Percentiles rank a stretch among this genome's conserved stretches.
phyloP scores from a whole-genome alignment of 1,140 invertebrate species.

The Ostrea denselamellosa region DNA sequence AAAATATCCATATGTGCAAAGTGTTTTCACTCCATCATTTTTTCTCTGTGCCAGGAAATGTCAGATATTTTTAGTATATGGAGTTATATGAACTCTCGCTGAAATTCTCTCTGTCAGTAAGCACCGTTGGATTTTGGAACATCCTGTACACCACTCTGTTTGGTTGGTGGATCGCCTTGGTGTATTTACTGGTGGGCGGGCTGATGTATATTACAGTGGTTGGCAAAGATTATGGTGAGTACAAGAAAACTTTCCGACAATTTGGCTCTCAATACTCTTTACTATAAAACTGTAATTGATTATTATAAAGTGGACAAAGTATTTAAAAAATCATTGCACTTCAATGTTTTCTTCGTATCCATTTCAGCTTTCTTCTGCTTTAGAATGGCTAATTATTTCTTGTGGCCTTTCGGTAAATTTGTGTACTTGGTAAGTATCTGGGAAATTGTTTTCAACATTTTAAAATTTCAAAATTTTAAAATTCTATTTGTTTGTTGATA shows the following conservation, averaged over 20 bases:
- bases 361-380: constrained; percentile 70
- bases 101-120: constrained; percentile 58
- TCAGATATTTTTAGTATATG: too few relatives aligned
- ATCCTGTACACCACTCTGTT: constrained; percentile 70
- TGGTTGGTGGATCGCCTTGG: constrained; percentile 74
- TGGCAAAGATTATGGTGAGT: constrained; percentile 69
- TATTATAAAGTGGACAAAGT: not conserved
- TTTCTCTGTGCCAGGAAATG: too few relatives aligned
- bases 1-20: too few relatives aligned
- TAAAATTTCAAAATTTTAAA: too few relatives aligned
- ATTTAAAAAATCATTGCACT: not conserved
- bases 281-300: too few relatives aligned
- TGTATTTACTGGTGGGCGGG: constrained; percentile 69
- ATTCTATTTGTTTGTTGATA: too few relatives aligned
- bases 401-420: constrained; percentile 78
- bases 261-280: too few relatives aligned
- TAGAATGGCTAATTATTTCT: constrained; percentile 72
- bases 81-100: too few relatives aligned
- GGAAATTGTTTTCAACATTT: too few relatives aligned
- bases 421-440: constrained; percentile 68
- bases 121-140: constrained; percentile 64
- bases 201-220: constrained; percentile 71
- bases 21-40: too few relatives aligned
- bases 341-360: not conserved
- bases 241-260: too few relatives aligned